phyloP scores from a whole-genome alignment of 2,113 vertebrate genomes.

The Erythrocercus mccallii region DNA sequence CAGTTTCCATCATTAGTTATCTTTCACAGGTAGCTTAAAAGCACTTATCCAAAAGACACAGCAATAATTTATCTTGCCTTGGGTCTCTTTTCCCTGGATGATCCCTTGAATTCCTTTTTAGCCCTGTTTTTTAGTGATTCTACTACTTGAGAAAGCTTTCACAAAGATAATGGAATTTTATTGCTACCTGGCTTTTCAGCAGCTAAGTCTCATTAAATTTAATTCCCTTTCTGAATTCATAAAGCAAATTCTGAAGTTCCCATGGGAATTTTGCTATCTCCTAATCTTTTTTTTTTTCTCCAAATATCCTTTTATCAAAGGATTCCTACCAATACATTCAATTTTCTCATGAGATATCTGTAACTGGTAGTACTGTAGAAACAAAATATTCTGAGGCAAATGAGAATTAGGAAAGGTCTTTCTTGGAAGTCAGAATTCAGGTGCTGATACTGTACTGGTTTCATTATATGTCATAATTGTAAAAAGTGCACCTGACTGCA shows the following conservation, averaged over 20 bases:
- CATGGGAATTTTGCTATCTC: slow-evolving; percentile 1
- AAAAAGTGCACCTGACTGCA: neutral
- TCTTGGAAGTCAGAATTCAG: neutral
- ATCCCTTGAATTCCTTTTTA: neutral
- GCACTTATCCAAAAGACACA: neutral
- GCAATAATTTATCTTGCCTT: neutral
- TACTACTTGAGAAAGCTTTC: neutral
- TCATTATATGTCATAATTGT: neutral
- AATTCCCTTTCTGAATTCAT: slow-evolving; percentile 41
- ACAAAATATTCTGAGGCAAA: neutral
- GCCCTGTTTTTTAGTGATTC: neutral
- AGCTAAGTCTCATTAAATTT: slow-evolving; percentile 32
- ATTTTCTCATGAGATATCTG: neutral
- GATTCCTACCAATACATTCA: neutral
- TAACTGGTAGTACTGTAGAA: neutral
- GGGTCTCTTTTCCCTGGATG: neutral
- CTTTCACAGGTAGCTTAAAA: neutral
- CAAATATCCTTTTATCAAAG: slow-evolving; percentile 6
- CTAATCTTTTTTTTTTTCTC: slow-evolving; percentile 16
- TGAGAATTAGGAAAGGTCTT: neutral
- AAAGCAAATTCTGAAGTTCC: slow-evolving; percentile 10
- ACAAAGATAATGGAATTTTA: slow-evolving; percentile 13
- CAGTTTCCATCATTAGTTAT: neutral
- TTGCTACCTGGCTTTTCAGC: slow-evolving; percentile 12
- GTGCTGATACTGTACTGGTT: neutral